Percentiles rank a stretch among this genome's conserved stretches.
These are phyloP conservation scores for Drosophila sordidula DNA, from an alignment of 2,888 invertebrate species.

Conservation along the genomic window DNA sequence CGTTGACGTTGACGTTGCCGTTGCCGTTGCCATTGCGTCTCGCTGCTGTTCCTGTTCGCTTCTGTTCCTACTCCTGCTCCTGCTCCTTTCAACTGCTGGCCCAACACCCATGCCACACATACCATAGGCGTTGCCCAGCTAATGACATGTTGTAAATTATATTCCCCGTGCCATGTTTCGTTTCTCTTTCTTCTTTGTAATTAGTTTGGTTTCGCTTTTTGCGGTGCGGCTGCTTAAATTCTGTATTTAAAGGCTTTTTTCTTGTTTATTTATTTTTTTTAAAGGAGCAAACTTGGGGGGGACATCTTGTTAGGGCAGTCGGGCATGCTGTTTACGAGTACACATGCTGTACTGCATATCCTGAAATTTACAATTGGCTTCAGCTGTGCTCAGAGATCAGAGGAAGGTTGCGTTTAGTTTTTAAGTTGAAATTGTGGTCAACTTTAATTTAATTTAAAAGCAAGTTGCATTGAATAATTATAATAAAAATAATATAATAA, in stretches of 20 bases:
- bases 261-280: conserved; percentile 3
- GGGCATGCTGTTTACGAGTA: neutral
- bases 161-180: conserved; percentile 27
- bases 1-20: conserved; percentile 34
- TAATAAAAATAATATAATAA: too few relatives aligned
- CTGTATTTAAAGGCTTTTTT: conserved; percentile 14
- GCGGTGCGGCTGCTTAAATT: conserved; percentile 32
- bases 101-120: conserved; percentile 41
- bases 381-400: conserved; percentile 10
- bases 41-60: conserved; percentile 12
- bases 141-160: conserved; percentile 81
- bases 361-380: conserved; percentile 13
- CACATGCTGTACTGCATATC: neutral
- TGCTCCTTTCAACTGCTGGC: conserved; percentile 2
- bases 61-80: conserved; percentile 10
- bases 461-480: too few relatives aligned
- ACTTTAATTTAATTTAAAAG: neutral
- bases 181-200: conserved; percentile 51
- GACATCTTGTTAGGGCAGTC: conserved; percentile 27
- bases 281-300: neutral
- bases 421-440: neutral
- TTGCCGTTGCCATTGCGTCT: conserved; percentile 51
- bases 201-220: conserved; percentile 56
- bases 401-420: neutral
- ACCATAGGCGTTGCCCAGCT: conserved; percentile 75